A percentile compares a stretch with the other conserved stretches of the same genome.
phyloP scores from a whole-genome alignment of 2,888 invertebrate genomes.

The Mimas tiliae region DNA sequence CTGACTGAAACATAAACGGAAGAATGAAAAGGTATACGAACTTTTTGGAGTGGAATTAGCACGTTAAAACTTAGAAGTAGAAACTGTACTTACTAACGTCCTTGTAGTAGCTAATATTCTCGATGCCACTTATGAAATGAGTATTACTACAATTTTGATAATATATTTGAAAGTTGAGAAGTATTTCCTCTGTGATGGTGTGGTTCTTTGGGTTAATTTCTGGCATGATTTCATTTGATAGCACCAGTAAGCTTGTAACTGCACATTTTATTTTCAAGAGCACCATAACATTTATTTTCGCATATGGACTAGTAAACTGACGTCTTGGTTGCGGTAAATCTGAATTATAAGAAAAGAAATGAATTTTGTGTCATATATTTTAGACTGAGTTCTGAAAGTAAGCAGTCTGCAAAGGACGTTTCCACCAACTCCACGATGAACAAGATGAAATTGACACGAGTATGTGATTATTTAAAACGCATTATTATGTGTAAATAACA shows the following conservation, averaged over 20 bases:
- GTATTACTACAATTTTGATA: no score
- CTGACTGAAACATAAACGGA: neutral
- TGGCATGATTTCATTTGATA: neutral
- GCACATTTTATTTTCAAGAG: constrained; percentile 20
- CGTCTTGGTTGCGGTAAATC: constrained; percentile 3
- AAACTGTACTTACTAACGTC: constrained; percentile 12
- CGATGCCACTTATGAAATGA: neutral
- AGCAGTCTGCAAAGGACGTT: constrained; percentile 14
- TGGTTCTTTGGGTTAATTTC: neutral
- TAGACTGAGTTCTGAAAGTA: constrained; percentile 23
- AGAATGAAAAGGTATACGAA: constrained; percentile 1
- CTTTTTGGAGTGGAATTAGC: constrained; percentile 10
- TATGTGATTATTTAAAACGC: constrained; percentile 12
- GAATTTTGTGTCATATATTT: constrained; percentile 8
- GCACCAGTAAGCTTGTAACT: constrained; percentile 6
- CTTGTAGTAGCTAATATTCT: constrained; percentile 2
- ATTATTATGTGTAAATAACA: constrained; percentile 15
- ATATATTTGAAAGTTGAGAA: neutral
- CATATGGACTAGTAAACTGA: neutral
- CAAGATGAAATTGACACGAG: constrained; percentile 3
- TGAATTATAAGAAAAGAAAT: neutral
- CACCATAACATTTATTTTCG: constrained; percentile 8
- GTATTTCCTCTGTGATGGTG: neutral
- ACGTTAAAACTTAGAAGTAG: constrained; percentile 11
- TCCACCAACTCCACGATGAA: constrained; percentile 4